These are phyloP conservation scores for Ictidomys tridecemlineatus DNA, from an alignment of 2,113 vertebrate genomes.

Conservation along the genomic window DNA sequence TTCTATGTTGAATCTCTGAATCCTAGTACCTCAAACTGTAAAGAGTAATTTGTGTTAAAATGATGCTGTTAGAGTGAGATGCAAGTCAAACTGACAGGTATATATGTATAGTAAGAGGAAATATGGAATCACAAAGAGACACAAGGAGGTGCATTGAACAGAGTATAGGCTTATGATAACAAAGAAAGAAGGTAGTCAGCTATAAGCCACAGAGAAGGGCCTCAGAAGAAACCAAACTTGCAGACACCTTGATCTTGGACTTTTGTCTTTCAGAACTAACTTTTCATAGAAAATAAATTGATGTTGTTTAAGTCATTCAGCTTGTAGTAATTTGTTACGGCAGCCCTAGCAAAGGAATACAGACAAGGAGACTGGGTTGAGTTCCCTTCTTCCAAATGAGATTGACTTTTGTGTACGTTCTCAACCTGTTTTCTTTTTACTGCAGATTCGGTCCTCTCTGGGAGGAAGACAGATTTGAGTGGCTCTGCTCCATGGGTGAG, in stretches of 20 bases:
- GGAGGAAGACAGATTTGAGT: background rate
- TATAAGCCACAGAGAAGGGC: background rate
- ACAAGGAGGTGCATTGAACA: background rate
- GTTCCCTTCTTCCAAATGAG: background rate
- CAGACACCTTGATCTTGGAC: background rate
- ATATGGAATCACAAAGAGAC: background rate
- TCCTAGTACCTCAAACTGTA: background rate
- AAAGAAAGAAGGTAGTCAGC: background rate
- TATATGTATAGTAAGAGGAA: background rate
- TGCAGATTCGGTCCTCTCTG: background rate
- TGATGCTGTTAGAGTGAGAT: background rate
- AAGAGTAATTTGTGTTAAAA: background rate
- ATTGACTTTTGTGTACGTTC: background rate
- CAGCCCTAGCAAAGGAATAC: background rate
- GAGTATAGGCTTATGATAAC: background rate
- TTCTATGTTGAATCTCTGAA: background rate
- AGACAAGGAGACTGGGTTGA: background rate
- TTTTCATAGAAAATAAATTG: background rate
- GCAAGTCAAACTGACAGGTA: background rate
- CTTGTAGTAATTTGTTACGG: background rate
- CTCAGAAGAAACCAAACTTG: background rate
- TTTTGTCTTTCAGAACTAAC: background rate
- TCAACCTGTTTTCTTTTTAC: background rate
- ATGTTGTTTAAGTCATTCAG: background rate
- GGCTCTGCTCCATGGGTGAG: background rate